Evolutionary conservation across 2,888 invertebrate genomes (phyloP).

Genomic region (Ceriagrion tenellum): DNA sequence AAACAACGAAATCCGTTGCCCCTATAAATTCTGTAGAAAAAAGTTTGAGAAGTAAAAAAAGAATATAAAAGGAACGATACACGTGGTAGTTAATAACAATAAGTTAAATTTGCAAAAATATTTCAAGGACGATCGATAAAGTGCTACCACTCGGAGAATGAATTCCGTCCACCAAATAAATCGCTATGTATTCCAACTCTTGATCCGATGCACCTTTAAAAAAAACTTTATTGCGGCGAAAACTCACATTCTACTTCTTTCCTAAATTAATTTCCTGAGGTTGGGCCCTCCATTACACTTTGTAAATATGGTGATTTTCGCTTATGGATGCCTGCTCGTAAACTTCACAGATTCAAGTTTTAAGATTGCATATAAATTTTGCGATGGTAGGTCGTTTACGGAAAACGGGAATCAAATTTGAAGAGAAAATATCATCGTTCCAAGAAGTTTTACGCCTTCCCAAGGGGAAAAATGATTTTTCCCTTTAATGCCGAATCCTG

Average conservation of each 20-base stretch:
- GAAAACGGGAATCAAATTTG: background rate
- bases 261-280: background rate
- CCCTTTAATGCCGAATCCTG: background rate
- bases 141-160: background rate
- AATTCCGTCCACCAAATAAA: background rate
- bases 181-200: background rate
- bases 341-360: background rate
- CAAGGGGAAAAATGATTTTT: background rate
- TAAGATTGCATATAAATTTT: background rate
- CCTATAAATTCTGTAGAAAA: too few species aligned
- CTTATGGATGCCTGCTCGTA: background rate
- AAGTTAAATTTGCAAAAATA: background rate
- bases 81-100: too few species aligned
- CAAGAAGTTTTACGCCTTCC: background rate
- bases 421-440: constrained; percentile 4
- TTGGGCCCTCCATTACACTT: background rate
- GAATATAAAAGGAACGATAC: too few species aligned
- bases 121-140: background rate
- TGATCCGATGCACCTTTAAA: background rate
- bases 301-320: background rate
- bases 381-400: background rate
- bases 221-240: background rate
- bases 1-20: too few species aligned
- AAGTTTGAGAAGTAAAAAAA: too few species aligned
- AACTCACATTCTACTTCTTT: background rate